Base-by-base conservation (phyloP, 2,888 invertebrate species). In the Spilosoma lubricipeda region DNA sequence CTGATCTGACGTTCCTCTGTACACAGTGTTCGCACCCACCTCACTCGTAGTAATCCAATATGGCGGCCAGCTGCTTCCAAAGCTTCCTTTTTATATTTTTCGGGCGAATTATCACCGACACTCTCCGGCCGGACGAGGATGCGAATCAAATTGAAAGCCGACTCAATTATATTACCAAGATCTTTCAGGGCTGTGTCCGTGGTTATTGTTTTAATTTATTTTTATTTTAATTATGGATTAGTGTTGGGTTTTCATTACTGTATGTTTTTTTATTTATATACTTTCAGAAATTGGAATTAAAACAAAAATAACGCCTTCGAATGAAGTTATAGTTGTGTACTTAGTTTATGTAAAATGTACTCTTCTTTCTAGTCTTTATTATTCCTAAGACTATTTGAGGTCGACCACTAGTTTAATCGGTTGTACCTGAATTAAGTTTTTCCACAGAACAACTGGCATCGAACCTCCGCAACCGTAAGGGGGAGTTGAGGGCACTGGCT, bases 81-180 rank as follows among this genome's bases (percentile, higher is more conserved):
- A 86, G 90, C 88, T 86, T 90, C 90, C 94, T 94, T 95, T 94
- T 94, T 95, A 95, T 95, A 95, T 95, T 95, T 95, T 94, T 94
- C 93, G 93, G 92, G 87, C 93, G 95, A 95, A 95, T 95, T 95
- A 95, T 94, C 95, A 94, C 94, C 93, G 95, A 95, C 95, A 93
- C 95, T 91, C 91, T 87, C 90, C 90, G 89, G 86, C 88, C 87
- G 92, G 92, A 90, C 93, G 93, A 90, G 93, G 93, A 94, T 92
- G 93, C 90, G 95, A 95, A 95, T 95, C 95, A 95, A 95, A 95
- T 95, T 95, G 95, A 95, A 95, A 95, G 95, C 93, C 91, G 93
- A 93, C 94, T 95, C 95, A 95, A 95, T 95, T 95, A 94, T 94
- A 93, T 94, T 95, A 94, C 90, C 84, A 84, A 87, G 86, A 86